Percentiles rank a stretch among this genome's conserved stretches.
Conservation (phyloP, 1,140 invertebrate genomes). For the Heliconius nattereri region DNA sequence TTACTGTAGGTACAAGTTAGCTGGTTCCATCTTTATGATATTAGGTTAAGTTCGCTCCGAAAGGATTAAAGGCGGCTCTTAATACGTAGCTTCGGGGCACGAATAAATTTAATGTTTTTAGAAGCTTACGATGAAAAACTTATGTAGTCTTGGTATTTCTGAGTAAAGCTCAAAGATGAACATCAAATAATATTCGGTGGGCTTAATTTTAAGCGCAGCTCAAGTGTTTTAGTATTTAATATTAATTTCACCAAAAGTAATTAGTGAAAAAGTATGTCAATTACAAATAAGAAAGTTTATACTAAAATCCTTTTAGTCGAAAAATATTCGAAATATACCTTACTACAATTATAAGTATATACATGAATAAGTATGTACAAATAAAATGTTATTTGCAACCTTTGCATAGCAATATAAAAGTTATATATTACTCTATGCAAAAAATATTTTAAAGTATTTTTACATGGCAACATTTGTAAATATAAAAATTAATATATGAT, state of each 20-base stretch:
- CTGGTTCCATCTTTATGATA: conserved; percentile 78
- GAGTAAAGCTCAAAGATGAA: conserved; percentile 13
- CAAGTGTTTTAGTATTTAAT: background rate
- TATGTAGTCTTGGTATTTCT: conserved; percentile 52
- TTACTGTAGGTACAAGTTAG: conserved; percentile 70
- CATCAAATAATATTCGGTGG: conserved; percentile 17
- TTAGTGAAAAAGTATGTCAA: background rate
- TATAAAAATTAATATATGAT: background rate
- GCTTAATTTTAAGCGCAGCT: conserved; percentile 11
- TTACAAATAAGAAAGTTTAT: too few relatives aligned
- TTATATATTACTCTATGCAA: too few relatives aligned
- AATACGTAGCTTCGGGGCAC: conserved; percentile 72
- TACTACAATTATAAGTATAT: too few relatives aligned
- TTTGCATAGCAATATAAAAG: background rate
- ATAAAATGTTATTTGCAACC: too few relatives aligned
- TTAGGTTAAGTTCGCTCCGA: conserved; percentile 75
- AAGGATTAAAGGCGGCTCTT: conserved; percentile 77
- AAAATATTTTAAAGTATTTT: background rate
- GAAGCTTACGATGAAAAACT: conserved; percentile 78
- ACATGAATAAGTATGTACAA: background rate
- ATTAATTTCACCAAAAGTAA: background rate
- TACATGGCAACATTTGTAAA: background rate
- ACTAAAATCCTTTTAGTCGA: too few relatives aligned
- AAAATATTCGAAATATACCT: background rate
- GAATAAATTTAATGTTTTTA: conserved; percentile 78